These are phyloP conservation scores for Xiphydria camelus DNA, from an alignment of 2,888 invertebrate species.

Conservation along the genomic window DNA sequence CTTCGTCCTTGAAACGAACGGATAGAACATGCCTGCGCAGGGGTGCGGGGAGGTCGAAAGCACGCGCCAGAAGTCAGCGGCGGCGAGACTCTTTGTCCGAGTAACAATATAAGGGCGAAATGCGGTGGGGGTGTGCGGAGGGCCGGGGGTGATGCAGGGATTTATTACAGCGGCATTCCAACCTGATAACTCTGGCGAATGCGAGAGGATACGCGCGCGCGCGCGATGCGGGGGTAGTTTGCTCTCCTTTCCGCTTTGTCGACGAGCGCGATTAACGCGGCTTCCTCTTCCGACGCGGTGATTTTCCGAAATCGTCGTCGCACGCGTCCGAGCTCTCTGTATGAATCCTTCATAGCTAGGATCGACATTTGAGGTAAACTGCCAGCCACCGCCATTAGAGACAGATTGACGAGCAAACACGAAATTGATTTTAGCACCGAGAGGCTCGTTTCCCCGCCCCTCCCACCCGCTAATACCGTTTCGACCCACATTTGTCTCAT, in stretches of 20 bases:
- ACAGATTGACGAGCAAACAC: conserved; percentile 43
- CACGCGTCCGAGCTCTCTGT: too few species aligned
- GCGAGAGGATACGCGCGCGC: too few species aligned
- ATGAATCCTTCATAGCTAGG: conserved; percentile 37
- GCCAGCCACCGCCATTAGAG: conserved; percentile 30
- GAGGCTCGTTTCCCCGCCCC: too few species aligned
- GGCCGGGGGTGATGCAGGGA: conserved; percentile 44
- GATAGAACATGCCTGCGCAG: too few species aligned
- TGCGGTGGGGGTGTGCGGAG: conserved; percentile 26
- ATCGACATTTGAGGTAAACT: conserved; percentile 34
- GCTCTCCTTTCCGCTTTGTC: conserved; percentile 5
- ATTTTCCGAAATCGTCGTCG: too few species aligned
- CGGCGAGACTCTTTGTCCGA: conserved; percentile 52
- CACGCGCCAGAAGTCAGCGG: conserved; percentile 42
- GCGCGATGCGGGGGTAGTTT: conserved; percentile 6
- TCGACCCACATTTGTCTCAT: too few species aligned
- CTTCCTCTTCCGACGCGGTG: too few species aligned
- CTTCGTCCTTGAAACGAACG: too few species aligned
- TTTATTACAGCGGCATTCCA: conserved; percentile 54
- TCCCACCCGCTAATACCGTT: too few species aligned
- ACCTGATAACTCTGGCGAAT: conserved; percentile 50
- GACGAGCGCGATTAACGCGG: too few species aligned
- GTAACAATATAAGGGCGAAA: conserved; percentile 55
- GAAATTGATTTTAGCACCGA: too few species aligned
- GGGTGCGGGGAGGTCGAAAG: conserved; percentile 12